Base-by-base conservation (phyloP, 1,140 invertebrate genomes). In the Halesus radiatus region DNA sequence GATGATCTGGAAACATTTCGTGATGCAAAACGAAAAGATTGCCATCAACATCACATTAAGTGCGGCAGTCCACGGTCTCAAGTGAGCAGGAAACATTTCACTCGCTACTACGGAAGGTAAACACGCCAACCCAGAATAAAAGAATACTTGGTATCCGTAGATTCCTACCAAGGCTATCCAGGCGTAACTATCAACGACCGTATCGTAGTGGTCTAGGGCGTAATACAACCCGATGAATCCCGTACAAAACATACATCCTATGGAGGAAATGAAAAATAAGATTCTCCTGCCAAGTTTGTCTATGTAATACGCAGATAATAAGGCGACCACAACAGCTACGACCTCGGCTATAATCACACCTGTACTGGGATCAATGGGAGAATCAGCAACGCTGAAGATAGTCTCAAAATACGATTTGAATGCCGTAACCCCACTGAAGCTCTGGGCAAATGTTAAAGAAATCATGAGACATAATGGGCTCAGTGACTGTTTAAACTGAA, bases 131-230 rank as follows among this genome's bases (percentile, higher is more conserved):
- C 76, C 76, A 13, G 29, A 22, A 62, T 78, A 52, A 26, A 32
- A 78, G 20, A 78, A 78, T 16, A 78, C 52, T 23, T 78, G 58
- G 15, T 62, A 26, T 18, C n/a, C n/a, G 64, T 66, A 78, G 23
- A 78, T 66, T n/a, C 76, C 76, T 7, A 70, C 20, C 37, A 78
- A 29, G n/a, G 62, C 76, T 1, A 78, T 70, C 62, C 76, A 78
- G 15, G 37, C 50, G 54, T 74, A 74, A 3, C 7, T 22, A 16
- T 74, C 15, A 1, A 23, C 6, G n/a, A 56, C 15, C 15, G 29
- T 18, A 8, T 26, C 15, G 26, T 74, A 29, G 15, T 37, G 7
- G 22, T 60, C 23, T 13, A 76, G 22, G 13, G 1, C 13, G 37
- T 60, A 60, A 23, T 76, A 76, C n/a, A 62, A 29, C 10, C 74